A percentile compares a stretch with the other conserved stretches of the same genome.
phyloP scores from a whole-genome alignment of 92 coral and sea anemone genomes.

The Siderastrea radians region DNA sequence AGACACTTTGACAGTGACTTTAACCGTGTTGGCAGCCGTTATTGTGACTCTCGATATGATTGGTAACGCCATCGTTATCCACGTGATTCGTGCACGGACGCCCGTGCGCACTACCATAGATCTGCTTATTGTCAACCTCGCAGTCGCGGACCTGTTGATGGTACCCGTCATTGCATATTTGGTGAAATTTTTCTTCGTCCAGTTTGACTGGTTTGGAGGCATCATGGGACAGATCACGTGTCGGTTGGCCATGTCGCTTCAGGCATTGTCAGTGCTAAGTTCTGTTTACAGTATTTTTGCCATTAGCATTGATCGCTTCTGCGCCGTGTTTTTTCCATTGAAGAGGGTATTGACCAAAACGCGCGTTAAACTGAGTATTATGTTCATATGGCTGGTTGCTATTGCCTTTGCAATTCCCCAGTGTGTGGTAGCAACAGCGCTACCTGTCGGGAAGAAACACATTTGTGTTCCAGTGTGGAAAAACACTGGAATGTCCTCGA shows the following conservation, averaged over 20 bases:
- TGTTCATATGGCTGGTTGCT: slow-evolving; percentile 66
- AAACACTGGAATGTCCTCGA: slow-evolving; percentile 56
- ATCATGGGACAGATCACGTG: slow-evolving; percentile 76
- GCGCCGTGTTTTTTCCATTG: slow-evolving; percentile 73
- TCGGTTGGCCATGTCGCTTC: slow-evolving; percentile 57
- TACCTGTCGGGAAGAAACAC: slow-evolving; percentile 24
- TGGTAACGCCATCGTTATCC: slow-evolving; percentile 78
- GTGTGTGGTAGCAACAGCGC: slow-evolving; percentile 59
- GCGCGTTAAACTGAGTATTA: slow-evolving; percentile 33
- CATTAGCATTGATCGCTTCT: slow-evolving; percentile 82
- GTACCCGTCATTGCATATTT: slow-evolving; percentile 70
- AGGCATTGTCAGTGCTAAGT: slow-evolving; percentile 63
- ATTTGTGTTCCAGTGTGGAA: slow-evolving; percentile 65
- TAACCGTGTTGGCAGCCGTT: slow-evolving; percentile 64
- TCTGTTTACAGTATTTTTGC: slow-evolving; percentile 78
- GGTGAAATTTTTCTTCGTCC: slow-evolving; percentile 60
- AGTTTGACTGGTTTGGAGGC: slow-evolving; percentile 83
- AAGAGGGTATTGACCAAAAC: slow-evolving; percentile 50
- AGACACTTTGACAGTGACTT: slow-evolving; percentile 22
- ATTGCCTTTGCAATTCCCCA: slow-evolving; percentile 73
- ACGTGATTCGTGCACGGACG: slow-evolving; percentile 79
- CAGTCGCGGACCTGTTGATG: slow-evolving; percentile 86
- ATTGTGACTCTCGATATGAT: slow-evolving; percentile 63
- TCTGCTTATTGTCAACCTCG: slow-evolving; percentile 77
- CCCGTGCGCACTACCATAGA: slow-evolving; percentile 79